phyloP scores from a whole-genome alignment of 2,113 vertebrate species.

The Gobiocypris rarus region DNA sequence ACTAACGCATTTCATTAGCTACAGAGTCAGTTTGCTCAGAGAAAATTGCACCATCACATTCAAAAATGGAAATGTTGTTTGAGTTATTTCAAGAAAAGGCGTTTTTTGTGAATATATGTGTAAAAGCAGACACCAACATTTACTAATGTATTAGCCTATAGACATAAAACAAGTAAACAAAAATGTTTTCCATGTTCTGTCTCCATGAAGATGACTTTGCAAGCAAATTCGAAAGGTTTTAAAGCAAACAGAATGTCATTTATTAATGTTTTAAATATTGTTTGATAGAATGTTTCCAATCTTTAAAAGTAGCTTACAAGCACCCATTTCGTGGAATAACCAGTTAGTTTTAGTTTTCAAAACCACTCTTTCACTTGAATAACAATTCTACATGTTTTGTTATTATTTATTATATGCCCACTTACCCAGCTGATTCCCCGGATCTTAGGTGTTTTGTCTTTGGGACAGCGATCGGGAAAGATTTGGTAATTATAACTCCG shows the following conservation, averaged over 20 bases:
- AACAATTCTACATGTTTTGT: background rate
- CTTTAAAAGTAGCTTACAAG: too few relatives aligned
- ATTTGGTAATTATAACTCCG: slow-evolving; percentile 88
- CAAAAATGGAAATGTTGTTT: background rate
- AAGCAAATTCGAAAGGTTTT: background rate
- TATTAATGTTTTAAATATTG: background rate
- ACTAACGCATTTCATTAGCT: background rate
- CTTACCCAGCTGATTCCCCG: slow-evolving; percentile 90
- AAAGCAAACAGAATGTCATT: background rate
- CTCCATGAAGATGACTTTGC: background rate
- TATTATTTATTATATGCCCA: background rate
- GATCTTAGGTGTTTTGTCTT: slow-evolving; percentile 71
- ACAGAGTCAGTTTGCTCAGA: background rate
- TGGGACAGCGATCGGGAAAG: slow-evolving; percentile 76
- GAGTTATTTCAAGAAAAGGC: background rate
- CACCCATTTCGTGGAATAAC: background rate
- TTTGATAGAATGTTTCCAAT: background rate
- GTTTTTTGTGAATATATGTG: background rate
- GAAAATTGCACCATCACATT: too few relatives aligned
- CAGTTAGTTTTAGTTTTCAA: background rate
- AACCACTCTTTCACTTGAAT: background rate
- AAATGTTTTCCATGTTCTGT: background rate
- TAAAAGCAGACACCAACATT: background rate
- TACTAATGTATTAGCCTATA: background rate
- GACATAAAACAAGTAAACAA: background rate